Conservation (phyloP, 1,140 invertebrate species). For the Pseudomyrmex flavicornis region DNA sequence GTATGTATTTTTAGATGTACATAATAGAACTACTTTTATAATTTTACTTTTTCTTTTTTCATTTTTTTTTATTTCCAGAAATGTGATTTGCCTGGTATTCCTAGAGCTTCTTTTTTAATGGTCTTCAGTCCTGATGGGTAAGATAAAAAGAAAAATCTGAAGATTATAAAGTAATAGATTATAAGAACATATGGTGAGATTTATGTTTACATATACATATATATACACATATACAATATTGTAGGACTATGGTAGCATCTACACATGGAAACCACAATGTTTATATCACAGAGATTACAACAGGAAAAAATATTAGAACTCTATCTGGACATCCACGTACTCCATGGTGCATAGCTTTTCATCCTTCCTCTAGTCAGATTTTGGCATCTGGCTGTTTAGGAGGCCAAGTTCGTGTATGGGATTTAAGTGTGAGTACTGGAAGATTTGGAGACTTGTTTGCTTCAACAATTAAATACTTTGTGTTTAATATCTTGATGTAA, state of each 20-base stretch:
- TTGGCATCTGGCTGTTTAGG: constrained; percentile 95
- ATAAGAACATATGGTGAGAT: background rate
- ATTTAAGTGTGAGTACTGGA: constrained; percentile 90
- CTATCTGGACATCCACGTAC: constrained; percentile 94
- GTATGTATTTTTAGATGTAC: constrained; percentile 74
- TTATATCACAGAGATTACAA: constrained; percentile 93
- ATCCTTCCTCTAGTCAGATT: constrained; percentile 93
- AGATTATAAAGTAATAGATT: background rate
- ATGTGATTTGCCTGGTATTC: constrained; percentile 90
- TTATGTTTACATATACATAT: constrained; percentile 35
- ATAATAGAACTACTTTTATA: constrained; percentile 23
- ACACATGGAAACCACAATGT: constrained; percentile 97
- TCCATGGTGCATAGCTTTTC: constrained; percentile 96
- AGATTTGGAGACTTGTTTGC: background rate
- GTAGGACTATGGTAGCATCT: constrained; percentile 93
- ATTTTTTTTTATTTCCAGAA: constrained; percentile 84
- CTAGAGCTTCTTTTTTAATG: constrained; percentile 93
- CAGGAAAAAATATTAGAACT: constrained; percentile 92
- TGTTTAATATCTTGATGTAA: background rate
- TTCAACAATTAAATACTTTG: background rate
- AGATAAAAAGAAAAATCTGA: constrained; percentile 68
- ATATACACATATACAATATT: constrained; percentile 52
- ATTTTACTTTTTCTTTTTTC: constrained; percentile 24
- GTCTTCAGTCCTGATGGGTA: constrained; percentile 94
- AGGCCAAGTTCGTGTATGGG: constrained; percentile 96